Evolutionary conservation across 2,113 vertebrate species (phyloP), one percentile per base, ranked within the genome.

Genomic region (Microcebus tavaratra): DNA sequence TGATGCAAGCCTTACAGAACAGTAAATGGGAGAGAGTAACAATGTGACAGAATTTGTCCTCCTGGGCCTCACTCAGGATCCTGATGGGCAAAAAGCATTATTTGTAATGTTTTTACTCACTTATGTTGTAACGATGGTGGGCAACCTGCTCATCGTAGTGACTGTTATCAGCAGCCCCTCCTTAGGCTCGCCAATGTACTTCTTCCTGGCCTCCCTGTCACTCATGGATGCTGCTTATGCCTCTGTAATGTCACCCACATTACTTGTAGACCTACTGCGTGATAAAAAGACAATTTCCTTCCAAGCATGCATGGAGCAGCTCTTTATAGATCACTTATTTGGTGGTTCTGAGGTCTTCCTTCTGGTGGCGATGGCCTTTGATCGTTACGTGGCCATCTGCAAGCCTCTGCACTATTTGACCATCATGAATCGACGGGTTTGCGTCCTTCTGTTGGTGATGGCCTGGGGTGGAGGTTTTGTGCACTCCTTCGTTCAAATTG

Each of bases 291-390:
- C 94, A 3, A 97, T 98, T n/a, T 97, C 96, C 3, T 92, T 91
- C 59, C 2, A 20, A 27, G 97, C 65, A 3, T 98, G 96, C 67
- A 95, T 97, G 79, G 90, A 34, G 0, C 96, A 98, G 45, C 88
- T 98, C 14, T 98, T 97, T 57, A 15, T 94, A 61, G 91, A 57
- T 34, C 96, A 97, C 31, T 78, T 92, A 0, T 81, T 95, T 72
- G 97, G 85, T 3, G 91, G 96, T 20, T 63, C 94, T 10, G 95
- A 98, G 25, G 94, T 97, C 48, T 97, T 97, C 31, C 42, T 98
- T 2, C 45, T 97, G 13, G 78, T 97, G 31, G 25, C 48, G 10
- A 48, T 48, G 48, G 48, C 48, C 48, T 48, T 10, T 48, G 48
- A 48, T 48, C 48, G 48, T 2, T 48, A 48, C 10, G 48, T 48